Evolutionary conservation across 2,888 invertebrate genomes (phyloP).

Genomic region (Sceliomorpha sp.): DNA sequence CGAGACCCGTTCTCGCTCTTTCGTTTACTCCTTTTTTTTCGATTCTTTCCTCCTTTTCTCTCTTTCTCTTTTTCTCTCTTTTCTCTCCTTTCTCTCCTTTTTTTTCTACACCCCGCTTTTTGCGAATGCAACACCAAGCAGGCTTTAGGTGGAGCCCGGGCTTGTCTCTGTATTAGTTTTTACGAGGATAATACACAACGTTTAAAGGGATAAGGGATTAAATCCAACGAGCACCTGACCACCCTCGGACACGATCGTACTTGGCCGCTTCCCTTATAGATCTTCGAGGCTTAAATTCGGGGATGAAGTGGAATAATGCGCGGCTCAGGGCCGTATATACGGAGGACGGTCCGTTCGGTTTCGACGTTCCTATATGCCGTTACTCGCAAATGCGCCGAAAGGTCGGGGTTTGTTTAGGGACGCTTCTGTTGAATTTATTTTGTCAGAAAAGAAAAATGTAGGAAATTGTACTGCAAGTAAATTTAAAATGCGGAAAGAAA

Average conservation of each 20-base stretch:
- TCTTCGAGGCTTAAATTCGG: conserved; percentile 63
- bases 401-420: conserved; percentile 21
- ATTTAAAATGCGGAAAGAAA: too few relatives aligned
- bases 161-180: conserved; percentile 77
- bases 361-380: conserved; percentile 22
- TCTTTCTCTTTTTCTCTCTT: conserved; percentile 31
- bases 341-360: conserved; percentile 21
- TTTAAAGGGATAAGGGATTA: conserved; percentile 80
- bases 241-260: conserved; percentile 55
- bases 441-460: too few relatives aligned
- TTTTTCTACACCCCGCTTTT: conserved; percentile 42
- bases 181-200: conserved; percentile 80
- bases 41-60: conserved; percentile 40
- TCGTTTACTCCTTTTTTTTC: conserved; percentile 56
- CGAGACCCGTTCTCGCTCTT: conserved; percentile 62
- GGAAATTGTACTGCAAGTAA: too few relatives aligned
- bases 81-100: conserved; percentile 28
- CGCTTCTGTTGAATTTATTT: conserved; percentile 31
- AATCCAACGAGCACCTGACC: conserved; percentile 70
- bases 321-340: conserved; percentile 7
- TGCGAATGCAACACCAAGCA: conserved; percentile 55
- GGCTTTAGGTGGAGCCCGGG: conserved; percentile 71
- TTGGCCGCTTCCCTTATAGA: conserved; percentile 63
- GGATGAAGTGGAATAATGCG: conserved; percentile 46
- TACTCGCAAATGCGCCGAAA: conserved; percentile 1